Evolutionary conservation across 2,113 vertebrate species (phyloP).

Genomic region (Cettia cetti): DNA sequence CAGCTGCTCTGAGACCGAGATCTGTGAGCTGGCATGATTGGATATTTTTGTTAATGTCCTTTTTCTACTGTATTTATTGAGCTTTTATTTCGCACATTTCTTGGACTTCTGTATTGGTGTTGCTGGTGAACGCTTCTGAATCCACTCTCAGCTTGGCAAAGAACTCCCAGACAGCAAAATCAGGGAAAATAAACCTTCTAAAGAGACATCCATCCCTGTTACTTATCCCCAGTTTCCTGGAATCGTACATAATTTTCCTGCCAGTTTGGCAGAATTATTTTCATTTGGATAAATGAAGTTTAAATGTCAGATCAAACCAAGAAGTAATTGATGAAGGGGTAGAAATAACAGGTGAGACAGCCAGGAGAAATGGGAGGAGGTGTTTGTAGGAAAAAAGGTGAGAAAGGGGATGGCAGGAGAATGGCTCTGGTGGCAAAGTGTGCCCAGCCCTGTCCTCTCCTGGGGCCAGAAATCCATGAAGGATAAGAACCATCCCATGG

Average conservation of each 20-base stretch:
- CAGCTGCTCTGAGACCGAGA: fast-evolving
- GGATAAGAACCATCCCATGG: background rate
- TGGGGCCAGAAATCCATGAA: background rate
- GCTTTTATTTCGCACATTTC: constrained; percentile 23
- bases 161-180: background rate
- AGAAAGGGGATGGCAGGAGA: background rate
- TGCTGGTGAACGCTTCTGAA: constrained; percentile 1
- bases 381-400: background rate
- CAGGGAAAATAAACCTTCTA: constrained; percentile 15
- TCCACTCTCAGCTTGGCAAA: background rate
- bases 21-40: fast-evolving
- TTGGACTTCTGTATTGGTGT: background rate
- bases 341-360: background rate
- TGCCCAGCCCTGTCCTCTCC: background rate
- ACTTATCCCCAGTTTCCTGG: constrained; percentile 37
- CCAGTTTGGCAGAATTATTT: background rate
- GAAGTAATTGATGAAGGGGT: background rate
- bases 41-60: background rate
- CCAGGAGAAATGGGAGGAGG: background rate
- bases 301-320: background rate
- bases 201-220: constrained; percentile 8
- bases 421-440: fast-evolving
- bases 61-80: background rate
- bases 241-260: background rate
- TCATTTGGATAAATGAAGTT: background rate